These are phyloP conservation scores for Noctua janthe DNA, from an alignment of 2,888 invertebrate species.

Conservation along the genomic window DNA sequence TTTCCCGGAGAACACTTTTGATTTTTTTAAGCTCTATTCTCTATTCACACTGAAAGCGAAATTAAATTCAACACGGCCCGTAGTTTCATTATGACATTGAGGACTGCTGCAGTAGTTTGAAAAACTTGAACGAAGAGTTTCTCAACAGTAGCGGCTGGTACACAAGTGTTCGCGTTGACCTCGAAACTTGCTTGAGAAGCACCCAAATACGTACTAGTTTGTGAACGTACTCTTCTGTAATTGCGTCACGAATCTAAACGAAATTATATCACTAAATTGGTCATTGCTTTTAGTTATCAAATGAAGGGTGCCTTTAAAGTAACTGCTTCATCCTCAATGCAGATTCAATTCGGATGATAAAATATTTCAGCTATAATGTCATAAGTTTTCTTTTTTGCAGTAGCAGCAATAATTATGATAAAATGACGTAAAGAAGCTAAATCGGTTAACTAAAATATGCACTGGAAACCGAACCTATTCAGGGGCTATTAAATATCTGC, in stretches of 20 bases:
- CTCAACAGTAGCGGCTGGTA: constrained; percentile 40
- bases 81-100: constrained; percentile 49
- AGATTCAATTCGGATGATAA: not conserved
- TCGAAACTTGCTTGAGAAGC: constrained; percentile 54
- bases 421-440: not conserved
- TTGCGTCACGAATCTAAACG: constrained; percentile 62
- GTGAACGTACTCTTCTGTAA: constrained; percentile 48
- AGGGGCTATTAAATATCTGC: not conserved
- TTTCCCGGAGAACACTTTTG: not conserved
- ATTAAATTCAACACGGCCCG: constrained; percentile 38
- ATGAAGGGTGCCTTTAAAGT: constrained; percentile 29
- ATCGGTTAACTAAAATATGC: not conserved
- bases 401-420: not conserved
- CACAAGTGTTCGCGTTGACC: constrained; percentile 57
- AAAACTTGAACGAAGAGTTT: constrained; percentile 59
- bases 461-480: not conserved
- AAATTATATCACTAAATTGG: constrained; percentile 64
- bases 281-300: constrained; percentile 39
- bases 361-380: not conserved
- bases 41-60: constrained; percentile 38
- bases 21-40: constrained; percentile 24
- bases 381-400: not conserved
- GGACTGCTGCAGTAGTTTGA: constrained; percentile 55
- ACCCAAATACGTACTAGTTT: constrained; percentile 40
- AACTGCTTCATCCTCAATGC: not conserved